Conservation (phyloP, 1,140 invertebrate genomes). For the Babylonia areolata region DNA sequence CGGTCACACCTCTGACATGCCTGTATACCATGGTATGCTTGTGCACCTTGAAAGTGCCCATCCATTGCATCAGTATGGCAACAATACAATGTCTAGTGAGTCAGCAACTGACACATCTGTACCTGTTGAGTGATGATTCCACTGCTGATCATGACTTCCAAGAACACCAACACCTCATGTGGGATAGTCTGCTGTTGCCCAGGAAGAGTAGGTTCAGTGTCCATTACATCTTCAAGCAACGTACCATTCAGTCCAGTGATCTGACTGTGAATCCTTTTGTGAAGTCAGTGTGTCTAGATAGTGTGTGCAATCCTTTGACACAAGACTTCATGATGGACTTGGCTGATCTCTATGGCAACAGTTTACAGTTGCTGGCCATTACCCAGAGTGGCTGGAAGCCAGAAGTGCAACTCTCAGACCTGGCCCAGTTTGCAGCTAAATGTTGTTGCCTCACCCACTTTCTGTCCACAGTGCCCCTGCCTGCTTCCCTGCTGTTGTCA, state of each 20-base stretch:
- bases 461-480: conserved; percentile 25
- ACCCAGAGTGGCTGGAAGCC: conserved; percentile 23
- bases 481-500: conserved; percentile 9
- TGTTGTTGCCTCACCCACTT: conserved; percentile 27
- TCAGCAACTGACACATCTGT: conserved; percentile 11
- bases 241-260: background rate
- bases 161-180: background rate
- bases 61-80: conserved; percentile 24
- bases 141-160: conserved; percentile 15
- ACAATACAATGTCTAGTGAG: conserved; percentile 18
- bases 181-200: conserved; percentile 1
- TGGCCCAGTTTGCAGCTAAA: conserved; percentile 2
- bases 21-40: conserved; percentile 12
- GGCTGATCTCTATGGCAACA: conserved; percentile 26
- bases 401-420: background rate
- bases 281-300: conserved; percentile 28
- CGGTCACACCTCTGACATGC: background rate
- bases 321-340: conserved; percentile 23
- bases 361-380: background rate
- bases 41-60: conserved; percentile 21
- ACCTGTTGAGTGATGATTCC: conserved; percentile 32
- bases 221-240: conserved; percentile 35
- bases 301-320: conserved; percentile 20
- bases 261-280: conserved; percentile 20
- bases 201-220: conserved; percentile 7